Conservation (phyloP, 1,140 invertebrate species). For the Geopemphigus sp. region DNA sequence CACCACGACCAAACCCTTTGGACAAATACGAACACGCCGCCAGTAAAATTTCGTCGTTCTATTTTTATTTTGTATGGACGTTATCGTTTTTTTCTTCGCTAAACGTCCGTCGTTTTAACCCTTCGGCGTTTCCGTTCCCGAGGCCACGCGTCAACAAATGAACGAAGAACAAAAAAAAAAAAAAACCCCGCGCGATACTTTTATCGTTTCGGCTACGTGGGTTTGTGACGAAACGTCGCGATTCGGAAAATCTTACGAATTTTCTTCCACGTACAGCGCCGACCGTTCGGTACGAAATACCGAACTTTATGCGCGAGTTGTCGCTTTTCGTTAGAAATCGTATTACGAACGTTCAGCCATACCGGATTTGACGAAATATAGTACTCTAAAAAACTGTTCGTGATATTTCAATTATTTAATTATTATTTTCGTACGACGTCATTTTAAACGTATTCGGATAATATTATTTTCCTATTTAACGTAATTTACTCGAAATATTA, state of each 20-base stretch:
- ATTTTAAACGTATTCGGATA: background rate
- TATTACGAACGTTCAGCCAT: background rate
- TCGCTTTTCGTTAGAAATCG: background rate
- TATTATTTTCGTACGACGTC: background rate
- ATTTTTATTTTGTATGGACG: too few species aligned
- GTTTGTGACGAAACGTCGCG: background rate
- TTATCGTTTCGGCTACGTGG: too few species aligned
- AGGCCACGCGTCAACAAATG: too few species aligned
- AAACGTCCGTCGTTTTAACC: too few species aligned
- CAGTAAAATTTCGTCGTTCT: too few species aligned
- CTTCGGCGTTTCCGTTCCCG: too few species aligned
- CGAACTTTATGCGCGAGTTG: background rate
- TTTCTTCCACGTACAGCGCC: background rate
- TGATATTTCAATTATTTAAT: background rate
- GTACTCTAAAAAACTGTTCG: background rate
- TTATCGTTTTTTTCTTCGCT: too few species aligned
- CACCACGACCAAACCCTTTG: too few species aligned
- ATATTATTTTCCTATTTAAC: too few species aligned
- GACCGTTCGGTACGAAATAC: background rate
- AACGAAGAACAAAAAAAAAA: background rate
- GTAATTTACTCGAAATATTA: too few species aligned
- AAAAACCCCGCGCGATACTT: too few species aligned
- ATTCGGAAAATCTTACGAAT: background rate
- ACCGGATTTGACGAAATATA: background rate
- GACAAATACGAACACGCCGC: too few species aligned